These are phyloP conservation scores for Lanius collurio DNA, from an alignment of 2,113 vertebrate species.

Conservation along the genomic window DNA sequence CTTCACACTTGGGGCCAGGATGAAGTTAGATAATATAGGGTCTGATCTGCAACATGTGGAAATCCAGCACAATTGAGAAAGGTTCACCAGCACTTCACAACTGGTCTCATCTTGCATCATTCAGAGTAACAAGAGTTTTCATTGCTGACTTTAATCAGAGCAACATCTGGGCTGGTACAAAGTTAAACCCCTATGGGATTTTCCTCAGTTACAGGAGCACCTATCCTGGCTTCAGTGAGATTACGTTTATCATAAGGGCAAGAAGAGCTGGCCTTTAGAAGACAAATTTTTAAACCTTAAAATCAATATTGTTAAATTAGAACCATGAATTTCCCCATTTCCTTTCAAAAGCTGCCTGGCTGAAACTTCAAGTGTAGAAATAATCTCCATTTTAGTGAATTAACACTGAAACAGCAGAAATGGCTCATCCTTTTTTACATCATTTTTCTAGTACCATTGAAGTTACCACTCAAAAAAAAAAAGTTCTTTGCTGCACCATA, in stretches of 20 bases:
- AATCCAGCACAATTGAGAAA: background rate
- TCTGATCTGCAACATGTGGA: background rate
- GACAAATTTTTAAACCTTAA: slow-evolving; percentile 6
- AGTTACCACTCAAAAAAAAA: background rate
- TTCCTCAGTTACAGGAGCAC: background rate
- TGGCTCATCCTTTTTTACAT: background rate
- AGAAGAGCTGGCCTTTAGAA: background rate
- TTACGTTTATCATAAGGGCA: background rate
- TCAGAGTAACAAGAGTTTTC: background rate
- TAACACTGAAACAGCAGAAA: background rate
- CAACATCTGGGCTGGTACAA: background rate
- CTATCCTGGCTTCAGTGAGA: background rate
- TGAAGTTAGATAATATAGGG: background rate
- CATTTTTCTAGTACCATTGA: background rate
- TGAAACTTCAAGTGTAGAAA: background rate
- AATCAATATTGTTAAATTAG: background rate
- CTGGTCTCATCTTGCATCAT: background rate
- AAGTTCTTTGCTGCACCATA: background rate
- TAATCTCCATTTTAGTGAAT: background rate
- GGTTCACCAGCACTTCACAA: background rate
- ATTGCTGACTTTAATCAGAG: background rate
- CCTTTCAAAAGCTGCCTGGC: background rate
- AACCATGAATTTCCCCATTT: background rate
- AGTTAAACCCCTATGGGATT: background rate
- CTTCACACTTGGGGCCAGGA: background rate